These are phyloP conservation scores for Caenorhabditis panamensis DNA, from an alignment of 2,888 invertebrate genomes.

Conservation along the genomic window DNA sequence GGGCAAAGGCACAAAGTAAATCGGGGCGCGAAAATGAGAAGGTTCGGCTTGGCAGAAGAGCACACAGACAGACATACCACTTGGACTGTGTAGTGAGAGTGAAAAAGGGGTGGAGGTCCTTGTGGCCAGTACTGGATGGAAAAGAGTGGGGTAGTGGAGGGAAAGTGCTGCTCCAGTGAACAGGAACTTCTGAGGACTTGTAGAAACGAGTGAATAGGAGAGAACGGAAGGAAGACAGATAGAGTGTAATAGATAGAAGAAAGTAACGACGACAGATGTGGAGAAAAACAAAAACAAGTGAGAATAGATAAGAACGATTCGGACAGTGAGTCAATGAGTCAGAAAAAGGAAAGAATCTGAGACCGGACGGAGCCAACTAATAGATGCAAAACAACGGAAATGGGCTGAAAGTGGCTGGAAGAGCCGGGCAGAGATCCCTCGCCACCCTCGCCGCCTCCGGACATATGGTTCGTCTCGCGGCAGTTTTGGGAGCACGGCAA, in stretches of 20 bases:
- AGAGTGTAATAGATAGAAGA: not conserved
- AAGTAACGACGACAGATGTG: not conserved
- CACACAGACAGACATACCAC: constrained; percentile 25
- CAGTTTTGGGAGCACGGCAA: constrained; percentile 40
- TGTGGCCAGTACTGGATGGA: no score
- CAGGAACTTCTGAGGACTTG: not conserved
- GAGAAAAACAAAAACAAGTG: constrained; percentile 23
- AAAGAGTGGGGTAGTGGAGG: not conserved
- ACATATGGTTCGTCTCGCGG: constrained; percentile 26
- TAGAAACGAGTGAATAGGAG: not conserved
- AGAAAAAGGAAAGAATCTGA: constrained; percentile 18
- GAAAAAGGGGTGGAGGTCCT: not conserved
- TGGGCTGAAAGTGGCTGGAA: not conserved
- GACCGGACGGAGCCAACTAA: constrained; percentile 19
- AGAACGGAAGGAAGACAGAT: not conserved
- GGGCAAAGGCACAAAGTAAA: constrained; percentile 48
- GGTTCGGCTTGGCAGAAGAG: constrained; percentile 39
- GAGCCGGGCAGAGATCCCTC: constrained; percentile 33
- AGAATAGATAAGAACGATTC: constrained; percentile 10
- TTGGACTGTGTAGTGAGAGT: constrained; percentile 1
- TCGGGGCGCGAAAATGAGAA: constrained; percentile 50
- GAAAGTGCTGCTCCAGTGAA: not conserved
- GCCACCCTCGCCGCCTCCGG: constrained; percentile 28
- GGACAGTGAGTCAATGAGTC: constrained; percentile 17
- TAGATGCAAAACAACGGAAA: constrained; percentile 18